These are phyloP conservation scores for Mormyrus lacerda DNA, from an alignment of 2,113 vertebrate species.

Conservation along the genomic window DNA sequence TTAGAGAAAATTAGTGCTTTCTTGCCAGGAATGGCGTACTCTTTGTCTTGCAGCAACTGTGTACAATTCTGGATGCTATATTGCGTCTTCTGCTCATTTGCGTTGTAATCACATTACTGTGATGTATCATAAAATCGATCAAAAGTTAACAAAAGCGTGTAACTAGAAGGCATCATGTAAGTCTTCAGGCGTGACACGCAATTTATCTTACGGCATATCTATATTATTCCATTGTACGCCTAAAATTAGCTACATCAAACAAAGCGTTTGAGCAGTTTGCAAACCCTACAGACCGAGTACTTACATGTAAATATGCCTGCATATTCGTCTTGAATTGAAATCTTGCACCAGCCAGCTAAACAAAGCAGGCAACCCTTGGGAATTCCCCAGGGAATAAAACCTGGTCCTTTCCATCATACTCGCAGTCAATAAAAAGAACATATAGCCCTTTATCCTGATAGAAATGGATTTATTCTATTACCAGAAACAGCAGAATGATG, in stretches of 20 bases:
- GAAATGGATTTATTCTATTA: not conserved
- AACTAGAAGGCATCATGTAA: not conserved
- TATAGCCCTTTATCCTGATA: not conserved
- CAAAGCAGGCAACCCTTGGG: not conserved
- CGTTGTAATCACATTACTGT: not conserved
- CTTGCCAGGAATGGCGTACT: not conserved
- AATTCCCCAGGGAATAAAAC: not conserved
- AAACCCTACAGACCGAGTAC: not conserved
- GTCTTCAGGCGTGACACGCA: not conserved
- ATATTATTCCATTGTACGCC: not conserved
- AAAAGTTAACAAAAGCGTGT: not conserved
- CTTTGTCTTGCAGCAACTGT: not conserved
- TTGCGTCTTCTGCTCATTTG: not conserved
- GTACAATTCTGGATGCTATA: not conserved
- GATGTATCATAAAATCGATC: not conserved
- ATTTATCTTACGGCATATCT: not conserved
- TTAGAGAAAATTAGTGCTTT: not conserved
- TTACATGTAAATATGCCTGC: not conserved
- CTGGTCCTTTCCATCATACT: not conserved
- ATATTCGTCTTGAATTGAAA: not conserved
- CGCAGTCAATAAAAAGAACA: not conserved
- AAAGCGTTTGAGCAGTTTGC: not conserved
- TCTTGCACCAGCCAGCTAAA: not conserved
- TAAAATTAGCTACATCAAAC: not conserved
- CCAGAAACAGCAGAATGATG: not conserved